phyloP scores from a whole-genome alignment of 1,140 invertebrate genomes.

The Drosophila rufa region DNA sequence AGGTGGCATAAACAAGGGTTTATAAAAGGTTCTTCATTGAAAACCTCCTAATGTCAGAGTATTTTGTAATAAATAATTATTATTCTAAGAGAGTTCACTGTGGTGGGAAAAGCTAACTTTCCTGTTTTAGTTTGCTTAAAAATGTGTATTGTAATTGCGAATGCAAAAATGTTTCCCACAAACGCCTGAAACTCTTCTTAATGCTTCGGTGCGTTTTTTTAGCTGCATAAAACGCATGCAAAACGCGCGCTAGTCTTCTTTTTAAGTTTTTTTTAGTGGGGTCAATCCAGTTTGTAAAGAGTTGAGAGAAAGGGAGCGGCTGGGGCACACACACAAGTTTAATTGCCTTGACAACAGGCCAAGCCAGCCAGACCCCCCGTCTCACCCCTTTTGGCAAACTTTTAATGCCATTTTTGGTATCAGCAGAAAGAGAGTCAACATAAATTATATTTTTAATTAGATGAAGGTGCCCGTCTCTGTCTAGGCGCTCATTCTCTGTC shows the following conservation, averaged over 20 bases:
- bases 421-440: slow-evolving; percentile 48
- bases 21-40: too few species aligned
- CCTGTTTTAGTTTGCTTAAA: slow-evolving; percentile 35
- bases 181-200: slow-evolving; percentile 34
- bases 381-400: slow-evolving; percentile 22
- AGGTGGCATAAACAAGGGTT: too few species aligned
- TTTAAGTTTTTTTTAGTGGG: slow-evolving; percentile 1
- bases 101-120: background rate
- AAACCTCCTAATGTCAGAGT: too few species aligned
- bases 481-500: slow-evolving; percentile 8
- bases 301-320: background rate
- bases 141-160: slow-evolving; percentile 55
- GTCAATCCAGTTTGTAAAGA: slow-evolving; percentile 39
- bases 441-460: slow-evolving; percentile 64
- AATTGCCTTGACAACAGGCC: slow-evolving; percentile 52
- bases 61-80: too few species aligned
- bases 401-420: slow-evolving; percentile 54
- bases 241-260: slow-evolving; percentile 21
- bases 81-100: too few species aligned
- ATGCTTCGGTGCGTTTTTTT: slow-evolving; percentile 69
- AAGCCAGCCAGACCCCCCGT: background rate
- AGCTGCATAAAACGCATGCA: slow-evolving; percentile 48
- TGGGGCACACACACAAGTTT: slow-evolving; percentile 37
- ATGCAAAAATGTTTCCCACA: slow-evolving; percentile 56
- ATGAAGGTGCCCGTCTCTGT: slow-evolving; percentile 36